Base-by-base conservation (phyloP, 2,113 vertebrate species). In the Hoplias malabaricus region DNA sequence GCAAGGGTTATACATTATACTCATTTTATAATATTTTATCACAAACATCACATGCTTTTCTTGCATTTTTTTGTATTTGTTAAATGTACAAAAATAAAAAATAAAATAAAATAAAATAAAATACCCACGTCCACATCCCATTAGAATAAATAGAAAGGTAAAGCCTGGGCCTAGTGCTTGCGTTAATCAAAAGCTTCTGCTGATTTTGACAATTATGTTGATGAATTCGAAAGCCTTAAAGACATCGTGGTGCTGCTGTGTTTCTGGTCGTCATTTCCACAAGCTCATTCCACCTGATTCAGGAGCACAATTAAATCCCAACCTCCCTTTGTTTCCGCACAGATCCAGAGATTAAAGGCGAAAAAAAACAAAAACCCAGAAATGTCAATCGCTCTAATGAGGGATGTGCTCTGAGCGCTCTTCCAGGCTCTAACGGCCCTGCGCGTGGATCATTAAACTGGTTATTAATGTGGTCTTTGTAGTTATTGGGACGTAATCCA, bases 331-430 rank as follows among this genome's bases (percentile, higher is more conserved):
- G 10, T 56, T 69, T 65, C 68, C 71, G 11, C 23, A 40, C 48
- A 25, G 43, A 59, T 71, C 33, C 33, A 66, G 62, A 66, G 73
- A 82, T 80, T 66, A 71, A 77, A 75, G 2, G n/a, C n/a, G n/a
- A n/a, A n/a, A n/a, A n/a, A n/a, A n/a, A n/a, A 16, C 2, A 71
- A 81, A 84, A 89, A 81, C 80, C 80, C 46, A 85, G 80, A 88
- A 85, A 85, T 89, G 90, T 91, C 90, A 91, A 16, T 83, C 69
- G 68, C 57, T 75, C 81, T 92, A 90, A 92, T 89, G 89, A 92
- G 88, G 66, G 78, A n/a, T n/a, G n/a, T n/a, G 77, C 54, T n/a
- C 23, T 42, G 36, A 79, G 83, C n/a, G n/a, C n/a, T n/a, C n/a
- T n/a, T n/a, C n/a, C n/a, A n/a, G n/a, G n/a, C n/a, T n/a, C n/a